Evolutionary conservation across 2,797 vertebrate species (phyloP), one percentile per base, ranked within the genome.

Genomic region (Sparidentex hasta): DNA sequence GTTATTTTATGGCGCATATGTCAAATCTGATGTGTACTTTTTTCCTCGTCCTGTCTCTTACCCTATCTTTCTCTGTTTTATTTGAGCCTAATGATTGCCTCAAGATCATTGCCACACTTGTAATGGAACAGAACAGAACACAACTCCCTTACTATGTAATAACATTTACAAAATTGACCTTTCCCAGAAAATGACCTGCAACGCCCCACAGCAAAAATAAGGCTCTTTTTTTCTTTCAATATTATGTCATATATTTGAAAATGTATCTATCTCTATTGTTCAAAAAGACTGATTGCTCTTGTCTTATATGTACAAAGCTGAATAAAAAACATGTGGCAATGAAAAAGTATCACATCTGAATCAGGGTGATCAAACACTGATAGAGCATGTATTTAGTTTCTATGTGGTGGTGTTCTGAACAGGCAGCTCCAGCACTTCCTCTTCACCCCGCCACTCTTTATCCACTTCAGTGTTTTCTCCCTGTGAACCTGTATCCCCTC

Each of bases 1-100:
- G 93, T 92, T 95, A 91, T 96, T 96, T 96, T 96, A 96, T 95
- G 94, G 94, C 88, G 91, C 92, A 92, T 93, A 90, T 92, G 94
- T 95, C 95, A 95, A 90, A 92, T 92, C 83, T 93, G 92, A 95
- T 91, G 85, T 89, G 83, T 80, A 78, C 52, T 79, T 80, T 83
- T 85, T 76, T 27, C 18, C 48, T 13, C 20, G 14, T 41, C 43
- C 43, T 8, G 55, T 78, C 56, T 54, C 71, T 61, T 52, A 65
- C 66, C 56, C 59, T 46, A 29, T 73, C 54, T 80, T 76, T 80
- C 68, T 71, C 47, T 74, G 41, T 88, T 91, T 87, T 75, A 81
- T 89, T 87, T 85, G 61, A 71, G 47, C 73, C 38, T 57, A 78
- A 90, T 86, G 82, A 93, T 88, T 66, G 64, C 68, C 68, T 76